These are phyloP conservation scores for Sander vitreus DNA, from an alignment of 2,113 vertebrate genomes.

Conservation along the genomic window DNA sequence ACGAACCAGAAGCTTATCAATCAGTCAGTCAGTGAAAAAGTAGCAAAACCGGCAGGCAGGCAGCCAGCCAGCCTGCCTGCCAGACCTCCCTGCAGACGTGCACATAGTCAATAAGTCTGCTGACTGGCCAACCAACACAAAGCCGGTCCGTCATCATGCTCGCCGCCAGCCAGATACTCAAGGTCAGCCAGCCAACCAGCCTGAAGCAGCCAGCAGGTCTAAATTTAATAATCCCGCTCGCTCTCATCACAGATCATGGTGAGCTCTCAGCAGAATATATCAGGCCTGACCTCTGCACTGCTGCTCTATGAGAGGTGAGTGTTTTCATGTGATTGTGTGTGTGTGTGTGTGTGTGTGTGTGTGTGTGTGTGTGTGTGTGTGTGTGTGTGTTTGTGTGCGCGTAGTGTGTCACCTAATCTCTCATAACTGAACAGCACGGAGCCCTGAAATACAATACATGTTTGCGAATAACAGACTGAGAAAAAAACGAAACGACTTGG, in stretches of 20 bases:
- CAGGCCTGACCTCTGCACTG: slow-evolving; percentile 64
- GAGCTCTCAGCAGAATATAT: slow-evolving; percentile 69
- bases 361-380: too few relatives aligned
- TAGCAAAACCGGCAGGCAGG: slow-evolving; percentile 17
- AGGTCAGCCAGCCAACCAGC: slow-evolving; percentile 70
- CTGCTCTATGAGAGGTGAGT: slow-evolving; percentile 35
- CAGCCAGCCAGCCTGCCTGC: slow-evolving; percentile 7
- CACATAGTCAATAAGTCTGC: slow-evolving; percentile 59
- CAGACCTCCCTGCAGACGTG: slow-evolving; percentile 46
- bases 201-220: slow-evolving; percentile 63
- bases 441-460: not conserved
- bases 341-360: not conserved
- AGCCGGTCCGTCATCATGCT: slow-evolving; percentile 40
- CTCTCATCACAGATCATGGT: slow-evolving; percentile 66
- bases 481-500: not conserved
- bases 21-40: slow-evolving; percentile 27
- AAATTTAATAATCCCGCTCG: slow-evolving; percentile 74
- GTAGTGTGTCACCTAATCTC: slow-evolving; percentile 23
- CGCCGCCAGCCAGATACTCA: slow-evolving; percentile 63
- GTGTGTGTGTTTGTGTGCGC: not conserved
- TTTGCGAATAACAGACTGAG: not conserved
- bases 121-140: slow-evolving; percentile 40
- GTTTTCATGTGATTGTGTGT: slow-evolving; percentile 34
- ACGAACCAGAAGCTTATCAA: slow-evolving; percentile 48
- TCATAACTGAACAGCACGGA: not conserved